Evolutionary conservation across 2,888 invertebrate species (phyloP).

Genomic region (Villa cingulata): DNA sequence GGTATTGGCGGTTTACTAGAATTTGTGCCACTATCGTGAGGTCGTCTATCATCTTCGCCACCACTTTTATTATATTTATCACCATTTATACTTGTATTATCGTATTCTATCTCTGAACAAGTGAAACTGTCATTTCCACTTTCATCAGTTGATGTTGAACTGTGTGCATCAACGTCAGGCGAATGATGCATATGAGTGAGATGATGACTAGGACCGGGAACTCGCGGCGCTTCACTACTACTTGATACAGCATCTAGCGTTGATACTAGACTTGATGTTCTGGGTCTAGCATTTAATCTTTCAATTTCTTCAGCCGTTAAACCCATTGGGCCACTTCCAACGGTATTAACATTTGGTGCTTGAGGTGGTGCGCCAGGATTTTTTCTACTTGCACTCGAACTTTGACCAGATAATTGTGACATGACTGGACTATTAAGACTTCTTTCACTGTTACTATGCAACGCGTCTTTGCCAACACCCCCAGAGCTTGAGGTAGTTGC

Average conservation of each 20-base stretch:
- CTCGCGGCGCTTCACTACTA: slow-evolving; percentile 66
- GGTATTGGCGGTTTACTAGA: slow-evolving; percentile 51
- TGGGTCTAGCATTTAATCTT: slow-evolving; percentile 70
- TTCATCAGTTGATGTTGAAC: slow-evolving; percentile 78
- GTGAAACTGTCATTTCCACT: slow-evolving; percentile 96
- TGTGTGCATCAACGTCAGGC: slow-evolving; percentile 56
- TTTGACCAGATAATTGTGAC: slow-evolving; percentile 80
- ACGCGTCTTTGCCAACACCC: slow-evolving; percentile 74
- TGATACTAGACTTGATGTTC: slow-evolving; percentile 81
- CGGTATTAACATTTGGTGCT: slow-evolving; percentile 51
- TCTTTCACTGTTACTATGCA: slow-evolving; percentile 82
- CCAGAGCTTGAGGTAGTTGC: slow-evolving; percentile 83
- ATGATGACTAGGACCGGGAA: slow-evolving; percentile 51
- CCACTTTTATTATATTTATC: slow-evolving; percentile 57
- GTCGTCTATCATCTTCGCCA: slow-evolving; percentile 46
- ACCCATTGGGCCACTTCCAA: slow-evolving; percentile 60
- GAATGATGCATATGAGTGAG: slow-evolving; percentile 60
- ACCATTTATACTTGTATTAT: slow-evolving; percentile 72
- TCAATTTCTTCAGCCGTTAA: slow-evolving; percentile 89
- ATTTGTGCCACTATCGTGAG: slow-evolving; percentile 40
- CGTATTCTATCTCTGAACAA: slow-evolving; percentile 95
- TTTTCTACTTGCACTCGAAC: slow-evolving; percentile 66
- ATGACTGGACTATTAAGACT: slow-evolving; percentile 85
- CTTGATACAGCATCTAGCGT: slow-evolving; percentile 90
- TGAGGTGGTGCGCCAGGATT: slow-evolving; percentile 53